Evolutionary conservation across 2,888 invertebrate genomes (phyloP).

Genomic region (Synergus japonicus): DNA sequence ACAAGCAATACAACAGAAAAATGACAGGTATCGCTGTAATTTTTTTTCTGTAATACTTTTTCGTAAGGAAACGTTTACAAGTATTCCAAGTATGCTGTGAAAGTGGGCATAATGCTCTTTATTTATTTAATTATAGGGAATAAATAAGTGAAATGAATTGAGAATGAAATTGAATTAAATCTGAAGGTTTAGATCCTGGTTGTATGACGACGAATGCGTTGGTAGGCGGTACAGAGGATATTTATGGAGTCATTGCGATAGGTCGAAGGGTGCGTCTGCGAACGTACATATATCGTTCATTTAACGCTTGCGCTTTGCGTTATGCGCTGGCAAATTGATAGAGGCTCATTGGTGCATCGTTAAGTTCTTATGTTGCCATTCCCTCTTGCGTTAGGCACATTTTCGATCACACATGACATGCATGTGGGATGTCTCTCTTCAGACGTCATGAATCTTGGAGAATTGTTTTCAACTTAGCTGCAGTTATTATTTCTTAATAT

Average conservation of each 20-base stretch:
- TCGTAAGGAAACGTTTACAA: too few relatives aligned
- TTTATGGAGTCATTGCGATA: slow-evolving; percentile 56
- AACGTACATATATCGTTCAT: slow-evolving; percentile 47
- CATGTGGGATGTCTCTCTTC: slow-evolving; percentile 28
- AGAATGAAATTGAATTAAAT: slow-evolving; percentile 13
- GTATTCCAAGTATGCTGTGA: too few relatives aligned
- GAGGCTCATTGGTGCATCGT: slow-evolving; percentile 45
- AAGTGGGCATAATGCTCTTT: too few relatives aligned
- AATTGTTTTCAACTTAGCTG: slow-evolving; percentile 8
- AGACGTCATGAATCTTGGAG: slow-evolving; percentile 17
- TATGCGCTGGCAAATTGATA: slow-evolving; percentile 53
- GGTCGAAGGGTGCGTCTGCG: slow-evolving; percentile 58
- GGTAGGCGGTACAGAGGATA: slow-evolving; percentile 54
- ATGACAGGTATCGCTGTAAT: too few relatives aligned
- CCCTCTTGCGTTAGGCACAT: slow-evolving; percentile 37
- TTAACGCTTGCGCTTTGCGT: slow-evolving; percentile 46
- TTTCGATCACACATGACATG: slow-evolving; percentile 41
- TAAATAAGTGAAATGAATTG: neutral
- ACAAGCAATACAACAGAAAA: too few relatives aligned
- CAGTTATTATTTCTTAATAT: slow-evolving; percentile 14
- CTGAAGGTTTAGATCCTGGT: slow-evolving; percentile 18
- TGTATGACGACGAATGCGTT: neutral
- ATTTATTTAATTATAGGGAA: too few relatives aligned
- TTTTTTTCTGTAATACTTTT: too few relatives aligned
- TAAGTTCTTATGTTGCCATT: slow-evolving; percentile 40